Base-by-base conservation (phyloP, 2,797 vertebrate species). In the Manis crassicaudata region DNA sequence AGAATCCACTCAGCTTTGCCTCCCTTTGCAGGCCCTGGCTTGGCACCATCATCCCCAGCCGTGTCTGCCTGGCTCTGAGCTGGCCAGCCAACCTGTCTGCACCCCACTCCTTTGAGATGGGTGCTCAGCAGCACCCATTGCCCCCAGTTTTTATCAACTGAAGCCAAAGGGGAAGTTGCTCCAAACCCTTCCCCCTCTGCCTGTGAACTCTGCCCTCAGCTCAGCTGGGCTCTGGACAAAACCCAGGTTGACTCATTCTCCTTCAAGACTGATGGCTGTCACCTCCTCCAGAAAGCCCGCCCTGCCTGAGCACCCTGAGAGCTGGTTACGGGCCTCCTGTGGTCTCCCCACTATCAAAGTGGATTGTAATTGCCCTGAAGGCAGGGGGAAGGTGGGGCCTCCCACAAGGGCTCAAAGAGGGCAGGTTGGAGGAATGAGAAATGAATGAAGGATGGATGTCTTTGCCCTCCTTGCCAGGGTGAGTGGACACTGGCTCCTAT, bases 401-500 rank as follows among this genome's bases (percentile, higher is more conserved):
- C 23, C 9, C 16, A 8, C n/a, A 14, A 0, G 32, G 5, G 89
- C 68, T 76, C 58, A 20, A 35, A 67, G 88, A 88, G 79, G 82
- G 63, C 68, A 13, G 14, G 40, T 84, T 2, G 77, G 68, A 58
- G 85, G 32, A 75, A 94, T 81, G 95, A 81, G 86, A 52, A 52
- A 92, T 96, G 96, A 58, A 95, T 84, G 92, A 91, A 85, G 85
- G 92, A 92, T 90, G 89, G 54, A 83, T 70, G 76, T 77, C 63
- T 85, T 60, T 52, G 83, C 67, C 63, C 82, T 87, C 81, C 84
- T 63, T 67, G 86, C 85, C 52, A 23, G 56, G 37, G 54, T 21
- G 82, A 76, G 54, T 9, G 32, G 76, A 46, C 52, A 54, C 9
- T n/a, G 54, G 43, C 17, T 88, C 58, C 83, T 70, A 27, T 10